These are phyloP conservation scores for Blennius ocellaris DNA, from an alignment of 2,113 vertebrate genomes.

Conservation along the genomic window DNA sequence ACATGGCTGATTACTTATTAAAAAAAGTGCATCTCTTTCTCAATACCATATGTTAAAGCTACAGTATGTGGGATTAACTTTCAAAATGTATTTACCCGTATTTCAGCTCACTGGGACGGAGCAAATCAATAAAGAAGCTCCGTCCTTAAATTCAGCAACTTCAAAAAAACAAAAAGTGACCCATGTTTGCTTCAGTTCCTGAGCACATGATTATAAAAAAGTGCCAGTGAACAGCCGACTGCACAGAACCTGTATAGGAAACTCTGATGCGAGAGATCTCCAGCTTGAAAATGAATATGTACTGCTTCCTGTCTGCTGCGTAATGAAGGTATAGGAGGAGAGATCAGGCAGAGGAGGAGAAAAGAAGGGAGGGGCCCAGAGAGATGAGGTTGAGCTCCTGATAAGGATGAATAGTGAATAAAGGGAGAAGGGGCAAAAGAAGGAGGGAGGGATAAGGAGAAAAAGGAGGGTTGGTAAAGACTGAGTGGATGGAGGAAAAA, in stretches of 20 bases:
- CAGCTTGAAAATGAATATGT: slow-evolving; percentile 40
- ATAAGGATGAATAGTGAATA: slow-evolving; percentile 68
- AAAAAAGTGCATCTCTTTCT: neutral
- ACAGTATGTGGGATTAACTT: too few species aligned
- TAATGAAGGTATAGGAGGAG: slow-evolving; percentile 47
- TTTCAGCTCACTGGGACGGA: neutral
- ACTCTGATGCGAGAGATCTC: slow-evolving; percentile 41
- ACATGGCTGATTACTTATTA: neutral
- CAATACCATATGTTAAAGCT: neutral
- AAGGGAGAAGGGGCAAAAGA: slow-evolving; percentile 38
- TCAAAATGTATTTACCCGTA: slow-evolving; percentile 8
- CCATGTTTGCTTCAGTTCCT: slow-evolving; percentile 25
- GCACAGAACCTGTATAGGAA: slow-evolving; percentile 48
- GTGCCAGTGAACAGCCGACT: slow-evolving; percentile 48
- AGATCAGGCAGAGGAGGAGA: slow-evolving; percentile 24
- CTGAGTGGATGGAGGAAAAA: neutral
- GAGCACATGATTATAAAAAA: slow-evolving; percentile 46
- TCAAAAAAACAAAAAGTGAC: slow-evolving; percentile 4
- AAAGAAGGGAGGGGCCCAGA: slow-evolving; percentile 40
- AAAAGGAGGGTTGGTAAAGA: neutral
- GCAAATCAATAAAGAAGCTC: slow-evolving; percentile 14
- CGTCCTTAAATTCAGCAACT: slow-evolving; percentile 4
- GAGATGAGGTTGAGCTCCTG: slow-evolving; percentile 63
- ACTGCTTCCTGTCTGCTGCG: slow-evolving; percentile 49
- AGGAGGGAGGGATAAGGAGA: neutral